Evolutionary conservation across 2,888 invertebrate species (phyloP).

Genomic region (Lithodes maja): DNA sequence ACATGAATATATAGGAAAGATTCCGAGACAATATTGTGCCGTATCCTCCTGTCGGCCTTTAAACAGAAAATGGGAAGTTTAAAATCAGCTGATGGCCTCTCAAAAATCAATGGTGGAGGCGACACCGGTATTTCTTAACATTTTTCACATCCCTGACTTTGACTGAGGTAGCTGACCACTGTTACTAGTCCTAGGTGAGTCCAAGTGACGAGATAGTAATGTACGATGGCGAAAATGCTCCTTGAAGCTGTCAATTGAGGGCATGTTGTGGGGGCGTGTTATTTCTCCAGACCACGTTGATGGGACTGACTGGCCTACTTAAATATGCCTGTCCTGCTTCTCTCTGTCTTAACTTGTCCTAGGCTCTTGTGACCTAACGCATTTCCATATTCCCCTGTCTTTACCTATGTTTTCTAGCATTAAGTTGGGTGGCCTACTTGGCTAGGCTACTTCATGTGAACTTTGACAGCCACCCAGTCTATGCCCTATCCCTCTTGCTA

Average conservation of each 20-base stretch:
- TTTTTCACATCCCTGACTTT: constrained; percentile 10
- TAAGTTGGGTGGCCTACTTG: too few relatives aligned
- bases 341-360: neutral
- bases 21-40: neutral
- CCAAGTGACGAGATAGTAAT: neutral
- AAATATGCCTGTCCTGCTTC: neutral
- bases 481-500: too few relatives aligned
- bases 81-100: constrained; percentile 54
- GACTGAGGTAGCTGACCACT: neutral
- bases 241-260: neutral
- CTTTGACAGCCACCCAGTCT: too few relatives aligned
- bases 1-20: neutral
- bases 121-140: constrained; percentile 28
- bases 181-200: constrained; percentile 17
- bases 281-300: neutral
- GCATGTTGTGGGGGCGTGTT: neutral
- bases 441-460: too few relatives aligned
- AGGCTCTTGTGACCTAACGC: neutral
- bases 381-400: neutral
- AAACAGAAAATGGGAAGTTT: constrained; percentile 41
- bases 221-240: neutral
- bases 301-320: neutral
- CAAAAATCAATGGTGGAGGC: constrained; percentile 56
- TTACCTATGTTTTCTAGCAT: too few relatives aligned
- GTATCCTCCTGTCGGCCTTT: neutral